phyloP scores from a whole-genome alignment of 2,888 invertebrate genomes.

The Erebia palarica region DNA sequence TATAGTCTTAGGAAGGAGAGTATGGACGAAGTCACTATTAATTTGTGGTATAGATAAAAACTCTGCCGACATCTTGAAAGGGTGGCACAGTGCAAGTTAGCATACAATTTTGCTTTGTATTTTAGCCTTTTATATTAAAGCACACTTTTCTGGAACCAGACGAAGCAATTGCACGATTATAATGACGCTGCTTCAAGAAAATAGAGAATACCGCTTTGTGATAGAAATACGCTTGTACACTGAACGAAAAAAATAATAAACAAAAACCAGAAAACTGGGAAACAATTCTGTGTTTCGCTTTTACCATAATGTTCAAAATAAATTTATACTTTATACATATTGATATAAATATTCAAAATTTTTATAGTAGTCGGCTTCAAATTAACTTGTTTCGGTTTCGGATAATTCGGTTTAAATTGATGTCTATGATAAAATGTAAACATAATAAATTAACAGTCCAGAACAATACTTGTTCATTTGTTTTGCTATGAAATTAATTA shows the following conservation, averaged over 20 bases:
- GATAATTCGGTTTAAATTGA: no score
- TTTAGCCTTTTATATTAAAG: slow-evolving; percentile 18
- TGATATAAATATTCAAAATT: no score
- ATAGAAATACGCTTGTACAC: slow-evolving; percentile 8
- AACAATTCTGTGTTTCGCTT: not conserved
- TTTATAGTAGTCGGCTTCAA: no score
- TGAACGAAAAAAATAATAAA: not conserved
- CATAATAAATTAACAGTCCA: no score
- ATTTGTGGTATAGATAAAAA: not conserved
- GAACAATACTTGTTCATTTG: no score
- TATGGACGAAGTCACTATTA: no score
- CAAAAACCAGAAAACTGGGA: not conserved
- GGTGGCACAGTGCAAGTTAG: slow-evolving; percentile 5
- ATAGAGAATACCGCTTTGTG: slow-evolving; percentile 14
- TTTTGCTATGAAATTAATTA: no score
- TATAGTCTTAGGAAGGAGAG: no score
- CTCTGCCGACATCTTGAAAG: slow-evolving; percentile 9
- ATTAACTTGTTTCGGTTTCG: no score
- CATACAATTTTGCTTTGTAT: slow-evolving; percentile 14
- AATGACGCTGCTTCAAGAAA: slow-evolving; percentile 19
- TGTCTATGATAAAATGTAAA: no score
- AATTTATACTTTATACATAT: no score
- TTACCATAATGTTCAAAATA: no score
- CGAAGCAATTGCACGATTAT: slow-evolving; percentile 21
- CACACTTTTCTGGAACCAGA: slow-evolving; percentile 12